A percentile compares a stretch with the other conserved stretches of the same genome.
These are phyloP conservation scores for Daktulosphaira vitifoliae DNA, from an alignment of 1,140 invertebrate species.

Conservation along the genomic window DNA sequence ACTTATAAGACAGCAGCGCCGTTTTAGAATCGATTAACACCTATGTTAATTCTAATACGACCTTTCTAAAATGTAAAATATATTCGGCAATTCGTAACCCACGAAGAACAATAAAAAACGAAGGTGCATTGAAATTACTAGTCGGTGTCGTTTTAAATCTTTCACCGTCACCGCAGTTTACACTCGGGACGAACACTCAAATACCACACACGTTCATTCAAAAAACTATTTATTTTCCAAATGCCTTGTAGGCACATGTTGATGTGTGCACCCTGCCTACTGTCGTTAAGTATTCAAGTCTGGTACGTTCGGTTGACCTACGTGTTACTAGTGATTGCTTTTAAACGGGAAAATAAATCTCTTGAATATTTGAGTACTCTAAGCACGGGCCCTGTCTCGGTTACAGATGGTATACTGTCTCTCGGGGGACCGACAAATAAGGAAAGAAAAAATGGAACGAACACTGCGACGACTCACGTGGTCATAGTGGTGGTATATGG, in stretches of 20 bases:
- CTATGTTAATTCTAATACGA: too few relatives aligned
- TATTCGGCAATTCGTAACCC: neutral
- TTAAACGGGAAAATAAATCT: constrained; percentile 33
- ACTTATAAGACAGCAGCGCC: too few relatives aligned
- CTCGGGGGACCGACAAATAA: constrained; percentile 11
- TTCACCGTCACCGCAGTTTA: constrained; percentile 5
- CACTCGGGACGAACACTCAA: constrained; percentile 5
- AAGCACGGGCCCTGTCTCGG: constrained; percentile 20
- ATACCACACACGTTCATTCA: constrained; percentile 11
- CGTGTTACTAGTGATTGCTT: constrained; percentile 31
- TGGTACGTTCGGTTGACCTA: constrained; percentile 32
- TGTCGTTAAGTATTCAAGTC: constrained; percentile 25
- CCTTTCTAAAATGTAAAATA: neutral
- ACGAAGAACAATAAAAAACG: constrained; percentile 13
- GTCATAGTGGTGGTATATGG: too few relatives aligned
- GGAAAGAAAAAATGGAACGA: constrained; percentile 11
- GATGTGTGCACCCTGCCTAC: neutral
- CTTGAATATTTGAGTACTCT: constrained; percentile 32
- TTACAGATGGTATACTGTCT: constrained; percentile 23
- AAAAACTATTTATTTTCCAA: constrained; percentile 14
- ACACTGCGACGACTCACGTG: neutral
- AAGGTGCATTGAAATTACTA: constrained; percentile 10
- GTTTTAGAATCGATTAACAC: too few relatives aligned
- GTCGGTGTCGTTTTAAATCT: constrained; percentile 29
- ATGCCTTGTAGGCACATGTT: constrained; percentile 22